Conservation (phyloP, 2,113 vertebrate species). For the Taxidea taxus region DNA sequence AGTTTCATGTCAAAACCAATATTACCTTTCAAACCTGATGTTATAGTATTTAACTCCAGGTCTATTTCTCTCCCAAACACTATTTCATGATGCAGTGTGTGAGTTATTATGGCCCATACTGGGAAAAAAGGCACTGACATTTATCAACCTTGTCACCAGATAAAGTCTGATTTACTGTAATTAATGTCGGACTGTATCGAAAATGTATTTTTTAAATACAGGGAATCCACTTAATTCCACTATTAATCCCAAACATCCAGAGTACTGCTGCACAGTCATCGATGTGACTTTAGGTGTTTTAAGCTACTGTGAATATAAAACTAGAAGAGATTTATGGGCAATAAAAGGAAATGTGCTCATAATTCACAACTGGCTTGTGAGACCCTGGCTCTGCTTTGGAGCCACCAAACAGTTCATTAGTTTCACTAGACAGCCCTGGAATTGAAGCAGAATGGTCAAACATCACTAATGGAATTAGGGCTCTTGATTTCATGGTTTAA, state of each 20-base stretch:
- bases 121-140: neutral
- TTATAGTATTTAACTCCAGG: conserved; percentile 21
- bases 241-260: conserved; percentile 57
- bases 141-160: neutral
- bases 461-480: conserved; percentile 66
- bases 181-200: conserved; percentile 50
- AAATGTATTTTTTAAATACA: conserved; percentile 59
- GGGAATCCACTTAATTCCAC: conserved; percentile 33
- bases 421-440: conserved; percentile 52
- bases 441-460: conserved; percentile 60
- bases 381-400: conserved; percentile 51
- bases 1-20: conserved; percentile 65
- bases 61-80: conserved; percentile 21
- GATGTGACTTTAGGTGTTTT: conserved; percentile 60
- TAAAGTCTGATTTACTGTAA: conserved; percentile 57
- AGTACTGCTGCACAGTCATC: neutral
- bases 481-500: conserved; percentile 66
- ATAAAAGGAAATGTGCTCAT: conserved; percentile 60
- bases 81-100: neutral
- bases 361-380: conserved; percentile 66
- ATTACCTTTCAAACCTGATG: conserved; percentile 47
- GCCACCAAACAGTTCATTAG: conserved; percentile 47
- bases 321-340: conserved; percentile 63
- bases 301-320: conserved; percentile 61
- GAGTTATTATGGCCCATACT: conserved; percentile 31